Evolutionary conservation across 2,888 invertebrate genomes (phyloP), one percentile per base, ranked within the genome.

Genomic region (Gryllus longicercus): DNA sequence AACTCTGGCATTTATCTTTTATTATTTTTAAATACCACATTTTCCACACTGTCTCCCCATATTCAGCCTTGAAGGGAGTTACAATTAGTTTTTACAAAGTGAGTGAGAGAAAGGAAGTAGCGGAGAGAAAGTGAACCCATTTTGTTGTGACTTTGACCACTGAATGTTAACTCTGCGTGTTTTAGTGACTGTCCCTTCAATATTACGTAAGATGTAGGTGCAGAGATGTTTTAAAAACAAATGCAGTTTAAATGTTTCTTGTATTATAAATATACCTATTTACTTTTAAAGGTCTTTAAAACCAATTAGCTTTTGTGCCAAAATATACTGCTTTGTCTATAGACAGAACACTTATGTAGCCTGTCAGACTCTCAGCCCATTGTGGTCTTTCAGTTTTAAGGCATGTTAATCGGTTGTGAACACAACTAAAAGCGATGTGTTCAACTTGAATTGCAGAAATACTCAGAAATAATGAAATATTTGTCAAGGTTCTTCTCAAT

Each of bases 331-430:
- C 76, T 80, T 51, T 77, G 51, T 77, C 63, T 38, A 51, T 51
- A 51, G 50, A 80, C 49, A 23, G 50, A 63, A 51, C 25, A 50
- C 78, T 74, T 51, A 63, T 3, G 50, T 79, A 77, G 51, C 50
- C 74, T 81, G 50, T 77, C 78, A 77, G 75, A 78, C 63, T 78
- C 79, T 78, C 80, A 81, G 81, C 81, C 79, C 79, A 79, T 80
- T 38, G 80, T 75, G 23, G 79, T 81, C 79, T 81, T 81, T 81
- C 79, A 79, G 79, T 81, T 80, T 78, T 25, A 51, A 82, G 82
- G 49, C 63, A 63, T 63, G 63, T 14, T 63, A n/a, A 63, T 63
- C 63, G n/a, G n/a, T 38, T 38, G n/a, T 63, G 63, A 63, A 63
- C 63, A 63, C 16, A 63, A 63, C n/a, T 18, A 63, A 63, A 63